These are phyloP conservation scores for Frankliniella intonsa DNA, from an alignment of 2,888 invertebrate species.

Conservation along the genomic window DNA sequence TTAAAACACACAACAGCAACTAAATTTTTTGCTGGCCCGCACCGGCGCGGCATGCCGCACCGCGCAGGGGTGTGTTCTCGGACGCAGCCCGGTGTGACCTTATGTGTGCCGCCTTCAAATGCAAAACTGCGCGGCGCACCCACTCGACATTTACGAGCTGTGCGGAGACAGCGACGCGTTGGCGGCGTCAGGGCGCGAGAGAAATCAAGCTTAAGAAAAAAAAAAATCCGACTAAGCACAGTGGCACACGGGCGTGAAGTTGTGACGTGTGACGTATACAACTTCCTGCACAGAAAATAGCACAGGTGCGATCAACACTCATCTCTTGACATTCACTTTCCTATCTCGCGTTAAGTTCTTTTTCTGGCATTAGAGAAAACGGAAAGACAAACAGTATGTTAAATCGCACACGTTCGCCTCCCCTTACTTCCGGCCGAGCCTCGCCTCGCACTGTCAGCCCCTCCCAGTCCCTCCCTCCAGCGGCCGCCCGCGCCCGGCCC, in stretches of 20 bases:
- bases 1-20: too few species aligned
- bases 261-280: too few species aligned
- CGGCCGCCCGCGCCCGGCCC: neutral
- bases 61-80: neutral
- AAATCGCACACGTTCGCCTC: neutral
- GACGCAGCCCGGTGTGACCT: neutral
- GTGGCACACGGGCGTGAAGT: too few species aligned
- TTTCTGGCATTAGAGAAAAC: too few species aligned
- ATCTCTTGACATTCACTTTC: too few species aligned
- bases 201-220: too few species aligned
- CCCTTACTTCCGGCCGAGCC: neutral
- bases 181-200: neutral
- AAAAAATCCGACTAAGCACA: too few species aligned
- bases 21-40: too few species aligned
- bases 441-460: neutral
- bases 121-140: neutral
- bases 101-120: conserved; percentile 10
- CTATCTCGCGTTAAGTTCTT: too few species aligned
- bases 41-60: neutral
- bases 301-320: too few species aligned
- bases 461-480: neutral
- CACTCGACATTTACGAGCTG: conserved; percentile 3
- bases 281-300: too few species aligned
- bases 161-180: neutral
- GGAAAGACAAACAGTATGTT: neutral